Conservation (phyloP, 2,113 vertebrate genomes). For the Percina caprodes region DNA sequence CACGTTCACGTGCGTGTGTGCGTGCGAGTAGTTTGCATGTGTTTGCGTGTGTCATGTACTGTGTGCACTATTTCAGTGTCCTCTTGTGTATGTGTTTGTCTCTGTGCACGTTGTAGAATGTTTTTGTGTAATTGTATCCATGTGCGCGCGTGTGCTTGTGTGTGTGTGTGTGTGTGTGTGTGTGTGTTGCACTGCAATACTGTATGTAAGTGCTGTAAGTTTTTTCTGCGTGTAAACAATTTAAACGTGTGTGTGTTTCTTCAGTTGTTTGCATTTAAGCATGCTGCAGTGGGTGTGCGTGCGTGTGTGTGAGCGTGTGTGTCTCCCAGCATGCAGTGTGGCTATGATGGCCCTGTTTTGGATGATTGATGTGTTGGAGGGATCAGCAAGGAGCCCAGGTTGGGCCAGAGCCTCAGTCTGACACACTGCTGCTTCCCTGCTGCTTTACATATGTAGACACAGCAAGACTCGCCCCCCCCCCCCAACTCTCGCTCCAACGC, state of each 20-base stretch:
- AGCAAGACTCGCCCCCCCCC: constrained; percentile 79
- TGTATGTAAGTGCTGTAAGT: background rate
- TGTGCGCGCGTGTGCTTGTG: background rate
- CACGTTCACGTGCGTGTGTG: constrained; percentile 7
- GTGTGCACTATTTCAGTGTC: constrained; percentile 18
- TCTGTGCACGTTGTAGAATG: constrained; percentile 25
- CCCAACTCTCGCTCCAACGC: constrained; percentile 62
- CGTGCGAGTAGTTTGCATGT: constrained; percentile 26
- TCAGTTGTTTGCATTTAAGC: constrained; percentile 34
- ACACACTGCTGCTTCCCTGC: constrained; percentile 82
- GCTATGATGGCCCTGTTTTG: constrained; percentile 79
- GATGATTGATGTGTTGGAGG: constrained; percentile 84
- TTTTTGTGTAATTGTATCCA: constrained; percentile 12
- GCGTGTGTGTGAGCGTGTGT: background rate
- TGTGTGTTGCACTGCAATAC: background rate
- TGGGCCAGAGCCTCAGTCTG: constrained; percentile 81
- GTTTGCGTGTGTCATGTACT: constrained; percentile 28
- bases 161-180: constrained; percentile 1
- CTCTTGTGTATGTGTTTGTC: constrained; percentile 12
- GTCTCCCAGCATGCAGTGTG: constrained; percentile 73
- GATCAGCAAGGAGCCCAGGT: constrained; percentile 79
- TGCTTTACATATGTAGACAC: constrained; percentile 87
- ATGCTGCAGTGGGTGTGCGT: constrained; percentile 22
- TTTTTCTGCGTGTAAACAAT: background rate
- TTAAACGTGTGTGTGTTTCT: constrained; percentile 33